Percentiles rank a stretch among this genome's conserved stretches.
Conservation (phyloP, 2,888 invertebrate species). For the Acanthosepion pharaonis region DNA sequence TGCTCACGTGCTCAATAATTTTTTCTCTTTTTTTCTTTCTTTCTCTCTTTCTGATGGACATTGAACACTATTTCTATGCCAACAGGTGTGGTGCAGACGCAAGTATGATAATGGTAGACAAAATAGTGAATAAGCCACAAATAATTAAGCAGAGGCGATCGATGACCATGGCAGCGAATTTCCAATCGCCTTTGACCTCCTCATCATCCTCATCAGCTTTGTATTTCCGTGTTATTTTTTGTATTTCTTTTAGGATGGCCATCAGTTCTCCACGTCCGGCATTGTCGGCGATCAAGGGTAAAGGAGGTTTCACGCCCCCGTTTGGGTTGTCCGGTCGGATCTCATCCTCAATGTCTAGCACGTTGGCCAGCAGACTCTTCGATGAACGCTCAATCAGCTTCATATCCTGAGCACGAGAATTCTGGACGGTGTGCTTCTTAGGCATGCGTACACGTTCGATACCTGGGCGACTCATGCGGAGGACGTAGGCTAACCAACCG, state of each 20-base stretch:
- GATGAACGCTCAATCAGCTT: slow-evolving; percentile 93
- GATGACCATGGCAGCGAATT: slow-evolving; percentile 98
- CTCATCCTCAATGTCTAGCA: slow-evolving; percentile 97
- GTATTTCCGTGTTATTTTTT: slow-evolving; percentile 93
- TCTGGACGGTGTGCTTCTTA: slow-evolving; percentile 88
- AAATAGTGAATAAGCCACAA: slow-evolving; percentile 83
- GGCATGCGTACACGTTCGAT: slow-evolving; percentile 79
- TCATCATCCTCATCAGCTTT: slow-evolving; percentile 94
- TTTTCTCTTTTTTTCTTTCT: background rate
- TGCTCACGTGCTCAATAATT: slow-evolving; percentile 40
- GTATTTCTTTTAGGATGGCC: slow-evolving; percentile 94
- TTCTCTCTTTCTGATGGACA: background rate
- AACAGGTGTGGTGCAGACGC: slow-evolving; percentile 71
- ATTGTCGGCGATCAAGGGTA: background rate
- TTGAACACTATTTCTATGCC: slow-evolving; percentile 52
- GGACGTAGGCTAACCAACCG: slow-evolving; percentile 96
- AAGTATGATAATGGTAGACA: slow-evolving; percentile 80
- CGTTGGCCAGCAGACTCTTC: slow-evolving; percentile 95
- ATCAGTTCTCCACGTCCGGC: slow-evolving; percentile 83
- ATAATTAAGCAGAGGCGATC: slow-evolving; percentile 97
- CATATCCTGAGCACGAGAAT: slow-evolving; percentile 88
- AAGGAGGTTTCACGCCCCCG: slow-evolving; percentile 50
- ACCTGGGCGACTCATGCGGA: slow-evolving; percentile 96
- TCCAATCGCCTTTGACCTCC: slow-evolving; percentile 96
- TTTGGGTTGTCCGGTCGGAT: slow-evolving; percentile 72